These are phyloP conservation scores for Apamea anceps DNA, from an alignment of 2,888 invertebrate species.

Conservation along the genomic window DNA sequence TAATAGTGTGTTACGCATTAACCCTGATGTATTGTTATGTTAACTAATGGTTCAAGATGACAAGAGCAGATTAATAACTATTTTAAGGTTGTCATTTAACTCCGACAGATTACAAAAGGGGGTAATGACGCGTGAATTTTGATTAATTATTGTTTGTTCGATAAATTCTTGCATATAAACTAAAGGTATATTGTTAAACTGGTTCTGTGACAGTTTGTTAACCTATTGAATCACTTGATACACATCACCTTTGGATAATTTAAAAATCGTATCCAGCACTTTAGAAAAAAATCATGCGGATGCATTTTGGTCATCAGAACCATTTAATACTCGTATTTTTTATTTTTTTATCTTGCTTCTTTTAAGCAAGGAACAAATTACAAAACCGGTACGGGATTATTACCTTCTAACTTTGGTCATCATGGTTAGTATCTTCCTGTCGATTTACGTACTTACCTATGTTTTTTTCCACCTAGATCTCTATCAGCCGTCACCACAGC, in stretches of 20 bases:
- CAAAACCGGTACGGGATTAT: background rate
- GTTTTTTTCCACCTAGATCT: background rate
- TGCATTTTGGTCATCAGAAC: background rate
- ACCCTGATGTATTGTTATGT: background rate
- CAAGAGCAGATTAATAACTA: conserved; percentile 13
- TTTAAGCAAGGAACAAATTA: background rate
- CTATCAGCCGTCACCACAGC: background rate
- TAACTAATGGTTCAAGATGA: background rate
- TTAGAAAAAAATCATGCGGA: background rate
- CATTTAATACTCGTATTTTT: background rate
- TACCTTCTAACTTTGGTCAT: background rate
- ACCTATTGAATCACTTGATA: background rate
- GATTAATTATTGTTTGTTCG: conserved; percentile 26
- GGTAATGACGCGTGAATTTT: conserved; percentile 21
- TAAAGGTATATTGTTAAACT: background rate
- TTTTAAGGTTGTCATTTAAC: conserved; percentile 27
- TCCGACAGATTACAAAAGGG: conserved; percentile 11
- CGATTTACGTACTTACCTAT: background rate
- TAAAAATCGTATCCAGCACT: too few species aligned
- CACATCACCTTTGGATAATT: background rate
- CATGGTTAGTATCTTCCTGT: too few species aligned
- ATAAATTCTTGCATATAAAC: background rate
- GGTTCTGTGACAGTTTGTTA: background rate
- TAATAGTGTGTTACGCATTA: too few species aligned
- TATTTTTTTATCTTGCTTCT: too few species aligned